Evolutionary conservation across 2,797 vertebrate genomes (phyloP).

Genomic region (Carapus acus): DNA sequence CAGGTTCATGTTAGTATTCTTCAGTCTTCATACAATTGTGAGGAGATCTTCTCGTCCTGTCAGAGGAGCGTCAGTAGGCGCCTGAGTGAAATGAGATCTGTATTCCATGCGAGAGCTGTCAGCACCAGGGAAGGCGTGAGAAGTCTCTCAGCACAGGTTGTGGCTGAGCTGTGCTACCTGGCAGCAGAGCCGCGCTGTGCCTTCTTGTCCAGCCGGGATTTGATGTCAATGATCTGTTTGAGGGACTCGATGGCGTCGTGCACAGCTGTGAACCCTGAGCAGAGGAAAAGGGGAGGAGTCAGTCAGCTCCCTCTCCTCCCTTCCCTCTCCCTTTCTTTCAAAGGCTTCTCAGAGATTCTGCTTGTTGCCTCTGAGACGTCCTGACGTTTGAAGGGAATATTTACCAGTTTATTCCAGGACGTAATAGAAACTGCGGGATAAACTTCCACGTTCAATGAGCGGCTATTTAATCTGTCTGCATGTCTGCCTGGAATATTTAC

Average conservation of each 20-base stretch:
- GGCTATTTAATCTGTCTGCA: conserved; percentile 28
- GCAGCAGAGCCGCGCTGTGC: conserved; percentile 65
- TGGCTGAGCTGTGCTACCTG: conserved; percentile 63
- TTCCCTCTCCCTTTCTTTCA: too few species aligned
- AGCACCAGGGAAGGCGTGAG: background rate
- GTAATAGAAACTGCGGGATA: conserved; percentile 7
- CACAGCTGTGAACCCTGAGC: conserved; percentile 77
- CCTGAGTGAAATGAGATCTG: too few species aligned
- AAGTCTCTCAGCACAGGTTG: conserved; percentile 29
- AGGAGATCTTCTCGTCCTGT: too few species aligned
- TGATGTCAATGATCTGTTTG: conserved; percentile 75
- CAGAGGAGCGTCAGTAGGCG: too few species aligned
- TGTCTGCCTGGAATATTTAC: conserved; percentile 36
- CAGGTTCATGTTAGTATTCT: too few species aligned
- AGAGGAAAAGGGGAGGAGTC: conserved; percentile 24
- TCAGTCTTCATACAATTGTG: too few species aligned
- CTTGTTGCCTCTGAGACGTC: background rate
- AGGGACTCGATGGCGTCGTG: conserved; percentile 76
- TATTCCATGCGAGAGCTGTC: too few species aligned
- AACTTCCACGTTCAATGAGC: conserved; percentile 4
- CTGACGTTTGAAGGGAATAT: background rate
- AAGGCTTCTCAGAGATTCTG: background rate
- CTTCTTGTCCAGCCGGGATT: conserved; percentile 76
- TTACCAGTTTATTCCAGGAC: conserved; percentile 3
- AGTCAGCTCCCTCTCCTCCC: too few species aligned